Conservation (phyloP, 2,113 vertebrate genomes). For the Puma concolor region DNA sequence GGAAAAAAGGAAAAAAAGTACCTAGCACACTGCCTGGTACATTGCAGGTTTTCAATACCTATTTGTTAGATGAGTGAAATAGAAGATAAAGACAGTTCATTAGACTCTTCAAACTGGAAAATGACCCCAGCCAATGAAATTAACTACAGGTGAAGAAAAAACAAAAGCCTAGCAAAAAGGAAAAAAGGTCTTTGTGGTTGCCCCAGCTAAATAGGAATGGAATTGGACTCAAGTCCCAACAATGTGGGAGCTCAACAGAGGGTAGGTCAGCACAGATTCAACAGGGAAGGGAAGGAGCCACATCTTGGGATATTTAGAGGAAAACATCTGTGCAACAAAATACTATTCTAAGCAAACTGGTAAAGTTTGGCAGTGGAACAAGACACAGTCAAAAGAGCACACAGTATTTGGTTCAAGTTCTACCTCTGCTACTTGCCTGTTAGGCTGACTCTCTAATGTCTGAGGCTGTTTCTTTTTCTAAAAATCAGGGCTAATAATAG, state of each 20-base stretch:
- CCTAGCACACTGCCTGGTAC: not conserved
- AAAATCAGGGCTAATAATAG: not conserved
- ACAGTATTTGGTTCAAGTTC: not conserved
- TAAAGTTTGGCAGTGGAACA: not conserved
- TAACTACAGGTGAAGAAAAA: conserved; percentile 20
- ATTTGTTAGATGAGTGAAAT: not conserved
- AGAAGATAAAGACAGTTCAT: not conserved
- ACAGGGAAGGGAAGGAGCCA: not conserved
- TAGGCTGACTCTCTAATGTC: not conserved
- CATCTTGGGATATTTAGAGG: not conserved
- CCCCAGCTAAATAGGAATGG: not conserved
- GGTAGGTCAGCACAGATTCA: not conserved
- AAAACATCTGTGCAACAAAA: not conserved
- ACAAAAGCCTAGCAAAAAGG: not conserved
- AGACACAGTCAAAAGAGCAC: not conserved
- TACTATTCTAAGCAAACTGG: not conserved
- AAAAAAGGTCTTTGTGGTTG: not conserved
- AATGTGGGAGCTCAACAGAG: not conserved
- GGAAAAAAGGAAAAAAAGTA: conserved; percentile 58
- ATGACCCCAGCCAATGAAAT: not conserved
- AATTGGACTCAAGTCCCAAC: not conserved
- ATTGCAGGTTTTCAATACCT: not conserved
- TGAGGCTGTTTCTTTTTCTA: not conserved
- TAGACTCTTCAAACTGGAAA: not conserved
- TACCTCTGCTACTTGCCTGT: not conserved